Evolutionary conservation across 2,113 vertebrate species (phyloP), one percentile per base, ranked within the genome.

Genomic region (Chloropsis hardwickii): DNA sequence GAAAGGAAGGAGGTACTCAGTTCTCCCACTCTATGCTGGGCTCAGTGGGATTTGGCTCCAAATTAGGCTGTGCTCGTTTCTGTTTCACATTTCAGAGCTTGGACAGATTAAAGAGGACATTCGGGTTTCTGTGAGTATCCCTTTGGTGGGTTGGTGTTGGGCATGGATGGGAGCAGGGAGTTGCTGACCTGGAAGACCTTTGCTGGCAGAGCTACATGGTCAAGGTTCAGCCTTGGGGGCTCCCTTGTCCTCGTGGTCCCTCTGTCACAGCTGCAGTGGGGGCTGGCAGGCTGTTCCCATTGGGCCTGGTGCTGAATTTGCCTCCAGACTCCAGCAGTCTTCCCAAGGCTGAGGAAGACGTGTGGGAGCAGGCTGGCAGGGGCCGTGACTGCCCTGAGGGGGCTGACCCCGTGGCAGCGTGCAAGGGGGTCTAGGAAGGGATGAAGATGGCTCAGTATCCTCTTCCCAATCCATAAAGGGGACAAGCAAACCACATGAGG

Each of bases 381-480:
- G 35, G 33, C n/a, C 2, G 0, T 25, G 48, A 67, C 40, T 24
- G 9, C 60, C n/a, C 27, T 6, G 11, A 84, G 28, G 28, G 13
- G 8, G 12, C 33, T 76, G 44, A 29, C 7, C 17, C 53, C 9
- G 0, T 51, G 69, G 12, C 22, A 66, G 7, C 1, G 0, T 64
- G 42, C 14, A 2, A 24, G 53, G 17, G 20, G 7, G 13, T 50
- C 21, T 48, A 19, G 21, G 19, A 54, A 31, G 23, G 20, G 35
- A 57, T 62, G 10, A 64, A 57, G 37, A 22, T 86, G 64, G 40
- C 47, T 85, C 25, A 39, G 22, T 4, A 1, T 73, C 37, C 16
- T 81, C 29, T 78, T 90, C 31, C 27, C 1, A 3, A 0, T 22
- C 28, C 0, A 2, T 14, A 88, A 24, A 7, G 6, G 31, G 25